Conservation (phyloP, 2,797 vertebrate genomes). For the Schizopygopsis malacanthus region DNA sequence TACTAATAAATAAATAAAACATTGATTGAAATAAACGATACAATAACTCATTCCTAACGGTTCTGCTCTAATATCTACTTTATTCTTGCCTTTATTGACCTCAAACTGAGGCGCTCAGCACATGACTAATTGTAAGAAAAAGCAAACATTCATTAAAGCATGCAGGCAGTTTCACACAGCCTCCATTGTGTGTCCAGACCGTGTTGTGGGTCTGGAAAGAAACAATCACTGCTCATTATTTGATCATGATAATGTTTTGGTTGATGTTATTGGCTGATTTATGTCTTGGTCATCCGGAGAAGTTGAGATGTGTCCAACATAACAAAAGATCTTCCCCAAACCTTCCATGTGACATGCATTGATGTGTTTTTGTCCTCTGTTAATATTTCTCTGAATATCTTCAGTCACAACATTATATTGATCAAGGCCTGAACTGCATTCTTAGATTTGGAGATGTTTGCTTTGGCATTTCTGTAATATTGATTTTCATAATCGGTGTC, state of each 20-base stretch:
- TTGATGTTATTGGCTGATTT: not conserved
- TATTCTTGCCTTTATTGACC: not conserved
- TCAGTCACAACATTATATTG: not conserved
- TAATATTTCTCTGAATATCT: constrained; percentile 2
- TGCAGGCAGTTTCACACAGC: not conserved
- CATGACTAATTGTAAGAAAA: not conserved
- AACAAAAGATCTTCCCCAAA: not conserved
- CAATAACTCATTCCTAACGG: not conserved
- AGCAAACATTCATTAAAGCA: not conserved
- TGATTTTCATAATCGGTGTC: constrained; percentile 22
- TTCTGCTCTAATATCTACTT: not conserved
- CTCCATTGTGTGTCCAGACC: not conserved
- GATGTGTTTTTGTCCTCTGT: not conserved
- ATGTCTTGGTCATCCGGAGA: not conserved
- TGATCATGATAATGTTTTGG: not conserved
- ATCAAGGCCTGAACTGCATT: not conserved
- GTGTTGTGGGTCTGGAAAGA: not conserved
- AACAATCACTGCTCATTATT: not conserved
- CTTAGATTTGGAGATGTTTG: not conserved
- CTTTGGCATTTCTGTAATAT: constrained; percentile 7
- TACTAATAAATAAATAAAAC: not conserved
- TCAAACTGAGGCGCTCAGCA: not conserved
- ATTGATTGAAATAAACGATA: not conserved
- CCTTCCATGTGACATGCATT: not conserved
- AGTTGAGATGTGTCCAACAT: not conserved